A percentile compares a stretch with the other conserved stretches of the same genome.
Evolutionary conservation across 2,113 vertebrate species (phyloP).

Genomic region (Isurus oxyrinchus): DNA sequence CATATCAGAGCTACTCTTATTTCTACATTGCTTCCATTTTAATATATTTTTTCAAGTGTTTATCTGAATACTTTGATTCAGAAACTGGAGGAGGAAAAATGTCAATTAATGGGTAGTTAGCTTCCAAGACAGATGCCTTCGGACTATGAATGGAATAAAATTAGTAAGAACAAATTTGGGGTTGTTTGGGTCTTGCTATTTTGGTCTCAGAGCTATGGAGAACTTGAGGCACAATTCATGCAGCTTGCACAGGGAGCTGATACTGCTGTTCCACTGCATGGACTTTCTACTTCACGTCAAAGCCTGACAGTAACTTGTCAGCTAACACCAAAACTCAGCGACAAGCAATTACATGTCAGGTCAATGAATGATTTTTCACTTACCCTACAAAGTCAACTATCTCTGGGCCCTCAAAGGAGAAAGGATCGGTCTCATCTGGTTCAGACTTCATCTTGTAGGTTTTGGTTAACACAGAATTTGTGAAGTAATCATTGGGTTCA

Average conservation of each 20-base stretch:
- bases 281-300: not conserved
- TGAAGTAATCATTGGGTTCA: slow-evolving; percentile 87
- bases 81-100: not conserved
- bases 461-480: slow-evolving; percentile 86
- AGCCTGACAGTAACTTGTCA: not conserved
- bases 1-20: not conserved
- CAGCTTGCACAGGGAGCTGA: not conserved
- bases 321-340: not conserved
- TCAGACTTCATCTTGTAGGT: slow-evolving; percentile 97
- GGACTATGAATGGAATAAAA: not conserved
- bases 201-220: not conserved
- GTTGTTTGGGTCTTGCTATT: not conserved
- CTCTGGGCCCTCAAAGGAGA: slow-evolving; percentile 95
- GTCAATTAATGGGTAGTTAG: not conserved
- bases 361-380: slow-evolving; percentile 46
- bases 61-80: not conserved
- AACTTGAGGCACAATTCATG: not conserved
- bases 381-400: slow-evolving; percentile 95
- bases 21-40: too few species aligned
- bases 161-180: not conserved
- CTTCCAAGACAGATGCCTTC: not conserved
- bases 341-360: not conserved
- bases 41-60: too few species aligned
- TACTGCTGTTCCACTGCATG: not conserved
- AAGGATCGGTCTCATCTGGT: slow-evolving; percentile 81